Base-by-base conservation (phyloP, 2,113 vertebrate species). In the Mormyrus lacerda region DNA sequence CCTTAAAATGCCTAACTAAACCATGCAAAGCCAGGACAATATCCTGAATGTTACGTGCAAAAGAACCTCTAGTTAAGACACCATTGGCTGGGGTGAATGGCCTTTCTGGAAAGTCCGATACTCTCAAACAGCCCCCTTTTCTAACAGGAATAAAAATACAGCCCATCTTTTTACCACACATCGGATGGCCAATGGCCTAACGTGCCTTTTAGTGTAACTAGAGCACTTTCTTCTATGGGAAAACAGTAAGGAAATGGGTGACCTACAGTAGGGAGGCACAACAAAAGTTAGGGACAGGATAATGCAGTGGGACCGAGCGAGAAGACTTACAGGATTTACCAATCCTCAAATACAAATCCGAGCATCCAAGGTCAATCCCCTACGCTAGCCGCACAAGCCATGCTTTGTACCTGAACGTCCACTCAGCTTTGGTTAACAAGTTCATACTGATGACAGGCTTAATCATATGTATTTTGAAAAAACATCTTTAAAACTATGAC, bases 301-400 rank as follows among this genome's bases (percentile, higher is more conserved):
- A 82, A 44, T 44, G 15, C 15, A 42, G 39, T 44, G 7, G 8
- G 19, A 24, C 35, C 19, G 17, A 88, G 39, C 2, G 24, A 88
- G 55, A 65, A 45, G 39, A 88, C 44, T 88, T 69, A 93, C 93
- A 95, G 93, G 94, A 93, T 92, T 93, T 89, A 21, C 93, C 94
- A 93, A 95, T 94, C 95, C 94, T 94, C 91, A 73, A 88, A 91
- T 93, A 92, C 91, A 93, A 94, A 93, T 91, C 91, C 91, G 91
- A 44, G 92, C 91, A 94, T 88, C 91, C 65, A 92, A 85, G 89
- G 91, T 89, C 91, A 92, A 91, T 92, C 85, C 85, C 91, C 90
- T 55, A 85, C 92, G 90, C 88, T 48, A 87, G 73, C 51, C 4
- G 61, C 91, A 92, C 85, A 90, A 85, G 91, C 65, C 9, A 89